Evolutionary conservation across 2,888 invertebrate species (phyloP).

Genomic region (Eupithecia dodoneata): DNA sequence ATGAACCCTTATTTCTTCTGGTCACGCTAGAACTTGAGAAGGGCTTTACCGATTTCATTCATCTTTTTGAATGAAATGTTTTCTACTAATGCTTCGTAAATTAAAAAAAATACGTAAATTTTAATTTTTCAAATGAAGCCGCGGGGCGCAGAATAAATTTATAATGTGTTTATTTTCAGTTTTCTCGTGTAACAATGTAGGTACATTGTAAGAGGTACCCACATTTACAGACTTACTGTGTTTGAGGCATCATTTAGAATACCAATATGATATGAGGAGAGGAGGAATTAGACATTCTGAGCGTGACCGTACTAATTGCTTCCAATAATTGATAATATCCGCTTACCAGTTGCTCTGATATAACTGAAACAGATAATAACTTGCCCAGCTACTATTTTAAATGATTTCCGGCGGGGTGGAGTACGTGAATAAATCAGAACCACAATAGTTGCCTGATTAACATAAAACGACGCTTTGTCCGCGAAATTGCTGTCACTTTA

Average conservation of each 20-base stretch:
- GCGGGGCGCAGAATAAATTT: too few species aligned
- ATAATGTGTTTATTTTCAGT: too few species aligned
- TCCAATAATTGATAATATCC: neutral
- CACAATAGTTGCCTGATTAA: conserved; percentile 25
- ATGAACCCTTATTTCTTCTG: too few species aligned
- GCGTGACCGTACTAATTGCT: neutral
- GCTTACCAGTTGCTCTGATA: conserved; percentile 1
- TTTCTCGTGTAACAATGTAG: too few species aligned
- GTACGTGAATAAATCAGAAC: conserved; percentile 25
- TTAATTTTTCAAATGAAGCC: too few species aligned
- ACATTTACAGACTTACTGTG: neutral
- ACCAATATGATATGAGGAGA: too few species aligned
- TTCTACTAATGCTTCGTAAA: too few species aligned
- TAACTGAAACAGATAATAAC: conserved; percentile 8
- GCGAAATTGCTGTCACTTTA: conserved; percentile 34
- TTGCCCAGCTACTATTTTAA: conserved; percentile 12
- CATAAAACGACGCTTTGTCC: conserved; percentile 29
- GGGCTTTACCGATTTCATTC: too few species aligned
- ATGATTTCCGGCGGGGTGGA: conserved; percentile 16
- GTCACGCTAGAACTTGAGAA: too few species aligned
- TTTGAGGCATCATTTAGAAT: neutral
- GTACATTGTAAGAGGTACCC: too few species aligned
- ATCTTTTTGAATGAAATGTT: too few species aligned
- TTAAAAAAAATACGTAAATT: too few species aligned
- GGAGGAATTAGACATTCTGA: neutral